Conservation (phyloP, 2,113 vertebrate species). For the Hemiscyllium ocellatum region DNA sequence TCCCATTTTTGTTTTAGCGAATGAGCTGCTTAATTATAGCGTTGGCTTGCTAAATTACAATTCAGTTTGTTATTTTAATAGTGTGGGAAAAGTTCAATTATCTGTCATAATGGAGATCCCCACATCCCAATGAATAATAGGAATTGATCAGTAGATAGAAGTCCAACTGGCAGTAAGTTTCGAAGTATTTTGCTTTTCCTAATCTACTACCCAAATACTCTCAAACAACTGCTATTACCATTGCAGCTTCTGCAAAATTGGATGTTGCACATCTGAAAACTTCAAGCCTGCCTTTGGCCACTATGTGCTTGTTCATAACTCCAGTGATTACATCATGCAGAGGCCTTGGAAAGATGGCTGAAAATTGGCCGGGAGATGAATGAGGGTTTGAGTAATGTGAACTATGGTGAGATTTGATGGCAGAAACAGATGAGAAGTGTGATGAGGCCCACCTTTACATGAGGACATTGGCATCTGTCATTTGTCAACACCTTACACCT, state of each 20-base stretch:
- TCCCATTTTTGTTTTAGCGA: not conserved
- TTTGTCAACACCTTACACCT: too few species aligned
- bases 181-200: not conserved
- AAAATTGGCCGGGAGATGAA: too few species aligned
- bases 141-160: not conserved
- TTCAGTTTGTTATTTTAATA: not conserved
- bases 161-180: not conserved
- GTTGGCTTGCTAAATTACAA: not conserved
- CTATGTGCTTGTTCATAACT: too few species aligned
- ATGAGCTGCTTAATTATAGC: not conserved
- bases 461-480: too few species aligned
- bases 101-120: not conserved
- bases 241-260: not conserved
- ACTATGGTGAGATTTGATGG: too few species aligned
- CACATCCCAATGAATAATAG: not conserved
- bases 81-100: not conserved
- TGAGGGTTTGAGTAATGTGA: too few species aligned
- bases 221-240: not conserved
- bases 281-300: not conserved
- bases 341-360: too few species aligned
- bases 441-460: too few species aligned
- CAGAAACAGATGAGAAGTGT: too few species aligned
- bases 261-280: not conserved
- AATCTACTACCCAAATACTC: not conserved
- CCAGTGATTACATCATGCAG: too few species aligned